phyloP scores from a whole-genome alignment of 2,888 invertebrate genomes.

The Strigamia crassipes region DNA sequence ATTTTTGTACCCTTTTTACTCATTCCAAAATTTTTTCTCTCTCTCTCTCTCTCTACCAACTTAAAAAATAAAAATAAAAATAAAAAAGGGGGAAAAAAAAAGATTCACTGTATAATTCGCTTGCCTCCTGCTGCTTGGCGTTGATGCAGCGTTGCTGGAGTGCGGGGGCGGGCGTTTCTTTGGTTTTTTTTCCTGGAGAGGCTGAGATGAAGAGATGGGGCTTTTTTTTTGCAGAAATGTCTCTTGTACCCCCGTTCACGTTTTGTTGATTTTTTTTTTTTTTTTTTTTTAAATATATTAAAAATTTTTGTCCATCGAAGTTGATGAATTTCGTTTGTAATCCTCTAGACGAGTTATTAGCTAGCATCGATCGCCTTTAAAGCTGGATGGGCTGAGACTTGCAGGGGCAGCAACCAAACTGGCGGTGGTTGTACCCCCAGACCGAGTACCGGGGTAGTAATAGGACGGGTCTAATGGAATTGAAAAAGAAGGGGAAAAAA shows the following conservation, averaged over 20 bases:
- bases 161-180: conserved; percentile 10
- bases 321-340: not conserved
- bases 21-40: not conserved
- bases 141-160: not conserved
- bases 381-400: conserved; percentile 49
- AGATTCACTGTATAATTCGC: conserved; percentile 35
- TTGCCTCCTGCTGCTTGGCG: conserved; percentile 26
- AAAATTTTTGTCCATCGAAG: conserved; percentile 3
- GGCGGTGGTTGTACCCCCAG: conserved; percentile 46
- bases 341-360: conserved; percentile 33
- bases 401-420: conserved; percentile 48
- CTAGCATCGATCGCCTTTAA: conserved; percentile 50
- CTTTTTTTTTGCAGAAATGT: not conserved
- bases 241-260: not conserved
- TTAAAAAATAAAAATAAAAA: not conserved
- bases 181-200: conserved; percentile 17
- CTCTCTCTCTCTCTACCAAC: not conserved
- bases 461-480: conserved; percentile 49
- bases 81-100: not conserved
- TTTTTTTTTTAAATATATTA: not conserved
- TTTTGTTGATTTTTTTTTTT: not conserved
- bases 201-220: conserved; percentile 2
- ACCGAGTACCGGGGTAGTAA: conserved; percentile 48
- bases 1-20: not conserved
- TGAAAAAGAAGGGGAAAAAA: not conserved